Percentiles rank a stretch among this genome's conserved stretches.
These are phyloP conservation scores for Stenotaenia linearis DNA, from an alignment of 2,888 invertebrate genomes.

Conservation along the genomic window DNA sequence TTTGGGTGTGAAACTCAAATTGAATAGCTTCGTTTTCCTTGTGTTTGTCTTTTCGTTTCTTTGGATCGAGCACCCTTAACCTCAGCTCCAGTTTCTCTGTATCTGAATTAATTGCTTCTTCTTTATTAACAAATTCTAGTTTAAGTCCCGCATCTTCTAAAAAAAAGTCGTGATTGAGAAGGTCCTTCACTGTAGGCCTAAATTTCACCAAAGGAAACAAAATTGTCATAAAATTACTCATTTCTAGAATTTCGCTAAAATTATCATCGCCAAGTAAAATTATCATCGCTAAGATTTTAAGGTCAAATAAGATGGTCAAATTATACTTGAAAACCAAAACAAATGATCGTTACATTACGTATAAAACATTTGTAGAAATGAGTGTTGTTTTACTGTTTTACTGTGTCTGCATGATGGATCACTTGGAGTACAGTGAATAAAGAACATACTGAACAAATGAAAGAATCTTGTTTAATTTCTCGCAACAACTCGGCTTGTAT, in stretches of 20 bases:
- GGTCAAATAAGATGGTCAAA: too few relatives aligned
- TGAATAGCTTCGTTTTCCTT: constrained; percentile 99
- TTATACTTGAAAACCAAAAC: too few relatives aligned
- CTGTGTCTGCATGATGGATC: too few relatives aligned
- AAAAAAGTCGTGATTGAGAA: constrained; percentile 93
- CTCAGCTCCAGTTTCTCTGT: constrained; percentile 73
- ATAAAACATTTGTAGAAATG: too few relatives aligned
- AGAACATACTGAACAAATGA: too few relatives aligned
- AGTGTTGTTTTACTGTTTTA: too few relatives aligned
- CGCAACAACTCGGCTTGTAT: too few relatives aligned
- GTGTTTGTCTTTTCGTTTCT: constrained; percentile 93
- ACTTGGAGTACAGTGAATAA: too few relatives aligned
- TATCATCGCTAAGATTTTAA: neutral
- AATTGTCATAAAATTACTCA: neutral
- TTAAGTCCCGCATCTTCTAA: constrained; percentile 84
- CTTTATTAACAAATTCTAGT: constrained; percentile 64
- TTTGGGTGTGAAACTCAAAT: constrained; percentile 90
- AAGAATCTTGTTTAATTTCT: too few relatives aligned
- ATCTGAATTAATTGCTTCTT: constrained; percentile 50
- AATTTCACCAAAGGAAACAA: constrained; percentile 35
- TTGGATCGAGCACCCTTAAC: constrained; percentile 89
- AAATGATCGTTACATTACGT: too few relatives aligned
- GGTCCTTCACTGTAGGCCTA: constrained; percentile 85
- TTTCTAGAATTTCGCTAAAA: neutral
- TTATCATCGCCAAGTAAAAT: neutral